Evolutionary conservation across 2,113 vertebrate genomes (phyloP).

Genomic region (Panthera leo): DNA sequence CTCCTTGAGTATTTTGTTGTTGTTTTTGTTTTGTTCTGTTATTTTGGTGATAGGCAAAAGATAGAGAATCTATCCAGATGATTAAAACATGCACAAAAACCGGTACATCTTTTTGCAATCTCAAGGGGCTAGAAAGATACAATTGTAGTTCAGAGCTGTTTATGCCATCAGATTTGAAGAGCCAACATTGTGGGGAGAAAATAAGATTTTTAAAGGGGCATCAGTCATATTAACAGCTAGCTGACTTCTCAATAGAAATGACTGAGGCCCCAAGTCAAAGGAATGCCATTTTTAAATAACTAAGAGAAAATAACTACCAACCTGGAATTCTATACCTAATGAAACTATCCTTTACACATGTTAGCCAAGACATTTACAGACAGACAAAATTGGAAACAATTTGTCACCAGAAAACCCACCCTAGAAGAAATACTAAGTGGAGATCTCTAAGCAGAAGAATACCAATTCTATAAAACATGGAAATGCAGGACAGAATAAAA

Average conservation of each 20-base stretch:
- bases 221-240: background rate
- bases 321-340: background rate
- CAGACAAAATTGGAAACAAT: background rate
- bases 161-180: background rate
- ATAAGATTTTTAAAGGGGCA: background rate
- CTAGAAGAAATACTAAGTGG: background rate
- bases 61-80: background rate
- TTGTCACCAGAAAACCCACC: background rate
- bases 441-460: background rate
- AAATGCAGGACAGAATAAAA: background rate
- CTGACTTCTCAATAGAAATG: background rate
- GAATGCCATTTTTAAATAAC: background rate
- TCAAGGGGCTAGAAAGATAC: background rate
- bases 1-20: background rate
- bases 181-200: background rate
- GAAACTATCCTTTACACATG: background rate
- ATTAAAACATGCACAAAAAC: background rate
- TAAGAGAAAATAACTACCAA: background rate
- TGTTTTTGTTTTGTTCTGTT: background rate
- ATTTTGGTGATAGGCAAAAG: background rate
- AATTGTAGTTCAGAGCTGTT: background rate
- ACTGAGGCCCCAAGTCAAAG: background rate
- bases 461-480: background rate
- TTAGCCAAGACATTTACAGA: background rate
- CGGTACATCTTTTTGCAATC: background rate